Base-by-base conservation (phyloP, 2,797 vertebrate genomes). In the Serranus cabrilla region DNA sequence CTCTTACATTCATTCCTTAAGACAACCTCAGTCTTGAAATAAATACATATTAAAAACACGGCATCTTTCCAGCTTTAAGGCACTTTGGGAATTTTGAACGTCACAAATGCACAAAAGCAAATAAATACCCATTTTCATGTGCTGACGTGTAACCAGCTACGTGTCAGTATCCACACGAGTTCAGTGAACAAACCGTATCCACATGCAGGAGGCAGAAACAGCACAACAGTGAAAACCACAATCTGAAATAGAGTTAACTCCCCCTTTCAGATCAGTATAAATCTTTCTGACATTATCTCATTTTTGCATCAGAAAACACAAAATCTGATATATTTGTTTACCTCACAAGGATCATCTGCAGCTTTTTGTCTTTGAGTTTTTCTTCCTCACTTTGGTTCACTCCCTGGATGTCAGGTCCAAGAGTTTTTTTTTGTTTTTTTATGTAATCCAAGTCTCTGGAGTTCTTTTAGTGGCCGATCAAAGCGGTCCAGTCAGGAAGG, bases 401-500 rank as follows among this genome's bases (percentile, higher is more conserved):
- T 5, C 1, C 60, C 10, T 23, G 7, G 2, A 25, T 51, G 55
- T 65, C 8, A 47, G 45, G n/a, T 58, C 1, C 50, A 61, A n/a
- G 46, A 59, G 12, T 14, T 46, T 23, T 9, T 11, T 11, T 20
- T 11, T 2, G 0, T 42, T 49, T 61, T 27, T 20, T 46, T 56
- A 7, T 34, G 34, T 34, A 69, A 40, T 71, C 55, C 3, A 17
- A 23, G 43, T 57, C 17, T 21, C 5, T 39, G 0, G 11, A 0
- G n/a, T 52, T 51, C 54, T n/a, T 51, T 82, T 66, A 90, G 17
- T 42, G 40, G 69, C 69, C 45, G 0, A 67, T 85, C 93, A 96
- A 83, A 63, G 92, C 82, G 11, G 80, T 88, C 86, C 94, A 93
- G 52, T 94, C 91, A 0, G 96, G 97, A 51, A 97, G 96, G 78